A percentile compares a stretch with the other conserved stretches of the same genome.
These are phyloP conservation scores for Phalera bucephala DNA, from an alignment of 2,888 invertebrate species.

Conservation along the genomic window DNA sequence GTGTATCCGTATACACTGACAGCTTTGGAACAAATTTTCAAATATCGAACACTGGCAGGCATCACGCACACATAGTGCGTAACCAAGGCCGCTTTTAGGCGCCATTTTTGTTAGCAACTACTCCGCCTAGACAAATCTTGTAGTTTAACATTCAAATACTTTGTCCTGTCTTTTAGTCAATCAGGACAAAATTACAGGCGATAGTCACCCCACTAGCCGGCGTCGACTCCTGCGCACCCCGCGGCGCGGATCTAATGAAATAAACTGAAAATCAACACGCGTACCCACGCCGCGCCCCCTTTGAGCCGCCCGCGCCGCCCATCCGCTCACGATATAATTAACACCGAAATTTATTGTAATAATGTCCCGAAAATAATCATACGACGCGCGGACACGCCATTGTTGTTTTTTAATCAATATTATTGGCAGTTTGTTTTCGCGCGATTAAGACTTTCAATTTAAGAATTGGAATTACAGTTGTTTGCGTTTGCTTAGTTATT, in stretches of 20 bases:
- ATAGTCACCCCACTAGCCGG: slow-evolving; percentile 46
- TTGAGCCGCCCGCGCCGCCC: slow-evolving; percentile 44
- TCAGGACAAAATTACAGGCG: too few species aligned
- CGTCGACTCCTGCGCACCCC: slow-evolving; percentile 64
- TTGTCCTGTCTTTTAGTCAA: too few species aligned
- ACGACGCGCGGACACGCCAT: slow-evolving; percentile 60
- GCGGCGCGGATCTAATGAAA: slow-evolving; percentile 80
- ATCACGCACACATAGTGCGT: too few species aligned
- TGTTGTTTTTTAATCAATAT: slow-evolving; percentile 42
- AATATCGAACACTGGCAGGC: too few species aligned
- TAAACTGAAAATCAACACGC: slow-evolving; percentile 83
- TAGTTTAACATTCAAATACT: too few species aligned
- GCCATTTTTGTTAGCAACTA: too few species aligned
- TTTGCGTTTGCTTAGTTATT: slow-evolving; percentile 18
- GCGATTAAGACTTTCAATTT: slow-evolving; percentile 11
- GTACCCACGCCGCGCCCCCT: slow-evolving; percentile 42
- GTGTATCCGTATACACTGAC: too few species aligned
- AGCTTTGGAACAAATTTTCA: too few species aligned
- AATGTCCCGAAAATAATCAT: slow-evolving; percentile 47
- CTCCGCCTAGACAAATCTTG: too few species aligned
- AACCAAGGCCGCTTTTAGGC: too few species aligned
- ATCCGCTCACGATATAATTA: slow-evolving; percentile 73
- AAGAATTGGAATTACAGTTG: slow-evolving; percentile 17
- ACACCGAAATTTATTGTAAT: slow-evolving; percentile 70
- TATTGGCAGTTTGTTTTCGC: slow-evolving; percentile 35